phyloP scores from a whole-genome alignment of 2,113 vertebrate genomes.

The Brachypodius melanocephalos region DNA sequence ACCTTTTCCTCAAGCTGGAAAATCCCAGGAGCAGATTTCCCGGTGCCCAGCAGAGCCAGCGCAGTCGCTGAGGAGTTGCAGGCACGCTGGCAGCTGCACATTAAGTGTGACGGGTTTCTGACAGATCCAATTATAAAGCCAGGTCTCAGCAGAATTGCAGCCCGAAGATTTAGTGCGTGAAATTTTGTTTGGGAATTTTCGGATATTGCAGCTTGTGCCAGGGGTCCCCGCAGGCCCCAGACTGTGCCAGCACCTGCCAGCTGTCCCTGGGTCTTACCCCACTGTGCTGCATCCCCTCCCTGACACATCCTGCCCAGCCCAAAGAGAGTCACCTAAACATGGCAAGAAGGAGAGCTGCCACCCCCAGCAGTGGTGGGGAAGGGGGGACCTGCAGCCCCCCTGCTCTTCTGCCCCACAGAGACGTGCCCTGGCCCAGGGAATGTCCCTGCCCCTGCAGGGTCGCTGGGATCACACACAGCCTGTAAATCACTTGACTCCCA shows the following conservation, averaged over 20 bases:
- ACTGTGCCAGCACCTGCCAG: background rate
- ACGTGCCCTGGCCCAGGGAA: background rate
- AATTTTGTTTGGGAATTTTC: slow-evolving; percentile 24
- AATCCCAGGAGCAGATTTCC: background rate
- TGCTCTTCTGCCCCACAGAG: background rate
- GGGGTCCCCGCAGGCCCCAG: accelerated
- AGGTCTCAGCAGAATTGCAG: slow-evolving; percentile 39
- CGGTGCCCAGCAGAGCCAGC: background rate
- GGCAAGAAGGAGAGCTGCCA: no score
- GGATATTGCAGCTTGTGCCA: background rate
- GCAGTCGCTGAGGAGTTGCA: background rate
- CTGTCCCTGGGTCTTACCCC: background rate
- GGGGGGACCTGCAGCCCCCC: background rate
- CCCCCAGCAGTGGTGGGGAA: accelerated
- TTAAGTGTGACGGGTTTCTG: slow-evolving; percentile 57
- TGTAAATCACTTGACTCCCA: background rate
- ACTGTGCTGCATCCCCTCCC: accelerated
- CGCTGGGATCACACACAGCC: accelerated
- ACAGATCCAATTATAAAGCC: slow-evolving; percentile 71
- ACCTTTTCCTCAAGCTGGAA: background rate
- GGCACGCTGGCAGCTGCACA: slow-evolving; percentile 29
- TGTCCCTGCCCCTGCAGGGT: background rate
- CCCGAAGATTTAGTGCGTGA: slow-evolving; percentile 5
- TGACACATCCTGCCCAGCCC: background rate
- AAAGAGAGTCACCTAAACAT: accelerated